Conservation (phyloP, 2,888 invertebrate species). For the Argyra leucocephala region DNA sequence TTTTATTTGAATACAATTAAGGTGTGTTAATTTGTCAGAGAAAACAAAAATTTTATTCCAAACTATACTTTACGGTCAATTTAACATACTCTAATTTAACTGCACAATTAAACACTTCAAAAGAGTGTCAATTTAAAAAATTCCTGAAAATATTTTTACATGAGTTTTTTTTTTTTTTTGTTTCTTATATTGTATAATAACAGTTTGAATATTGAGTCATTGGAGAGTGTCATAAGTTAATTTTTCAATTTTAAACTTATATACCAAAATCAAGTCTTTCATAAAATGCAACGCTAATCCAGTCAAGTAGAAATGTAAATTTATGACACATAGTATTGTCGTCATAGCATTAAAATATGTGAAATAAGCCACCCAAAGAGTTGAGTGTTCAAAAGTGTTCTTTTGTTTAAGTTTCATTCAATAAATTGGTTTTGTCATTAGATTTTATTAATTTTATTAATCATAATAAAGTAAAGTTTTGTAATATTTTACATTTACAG, state of each 20-base stretch:
- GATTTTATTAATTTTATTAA: background rate
- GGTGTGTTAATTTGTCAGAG: constrained; percentile 6
- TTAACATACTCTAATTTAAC: background rate
- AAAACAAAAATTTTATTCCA: background rate
- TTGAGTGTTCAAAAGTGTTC: background rate
- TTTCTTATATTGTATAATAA: too few relatives aligned
- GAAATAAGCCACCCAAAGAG: background rate
- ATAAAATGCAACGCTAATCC: background rate
- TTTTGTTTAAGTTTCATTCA: background rate
- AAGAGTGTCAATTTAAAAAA: background rate
- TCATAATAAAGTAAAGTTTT: too few relatives aligned
- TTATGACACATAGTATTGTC: background rate
- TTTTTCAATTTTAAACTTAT: too few relatives aligned
- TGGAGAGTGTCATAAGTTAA: too few relatives aligned
- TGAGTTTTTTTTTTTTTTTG: too few relatives aligned
- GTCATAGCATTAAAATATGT: background rate
- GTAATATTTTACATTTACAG: too few relatives aligned
- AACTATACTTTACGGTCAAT: background rate
- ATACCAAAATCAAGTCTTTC: too few relatives aligned
- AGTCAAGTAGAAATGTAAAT: background rate
- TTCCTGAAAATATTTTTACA: too few relatives aligned
- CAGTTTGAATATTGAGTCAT: too few relatives aligned
- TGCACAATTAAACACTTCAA: background rate
- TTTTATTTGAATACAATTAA: background rate
- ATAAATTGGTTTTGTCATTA: background rate